Base-by-base conservation (phyloP, 1,140 invertebrate genomes). In the Neuroterus valhalla region DNA sequence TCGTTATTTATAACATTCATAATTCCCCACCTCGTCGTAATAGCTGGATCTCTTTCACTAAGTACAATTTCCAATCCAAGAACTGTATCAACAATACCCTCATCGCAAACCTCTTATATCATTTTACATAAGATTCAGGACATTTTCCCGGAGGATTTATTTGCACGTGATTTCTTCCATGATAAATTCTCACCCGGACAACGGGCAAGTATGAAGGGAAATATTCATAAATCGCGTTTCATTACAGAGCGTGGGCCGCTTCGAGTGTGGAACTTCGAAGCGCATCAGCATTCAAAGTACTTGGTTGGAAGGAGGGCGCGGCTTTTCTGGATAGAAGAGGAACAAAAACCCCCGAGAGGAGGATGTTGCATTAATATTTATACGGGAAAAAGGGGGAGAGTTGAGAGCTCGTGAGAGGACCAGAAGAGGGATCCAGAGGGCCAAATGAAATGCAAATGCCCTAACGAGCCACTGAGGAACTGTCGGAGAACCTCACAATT, bases 301-400 rank as follows among this genome's bases (percentile, higher is more conserved):
- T 86, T 77, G 74, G 77, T 77, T 76, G 83, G 84, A 82, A 87
- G 82, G 83, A 86, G 84, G 82, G 84, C 80, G 82, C 80, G 85
- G 82, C 84, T 84, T 81, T 85, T 77, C 80, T 75, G 80, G 75
- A 83, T 79, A 83, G 83, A 83, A 86, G 88, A 89, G 87, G 86
- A 88, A 88, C 87, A 89, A 90, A 90, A 89, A 89, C 86, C 82
- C 84, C 84, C 80, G 85, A 88, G 85, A 87, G 84, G 85, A 88
- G 88, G 86, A 90, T 90, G 88, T 90, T 90, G 88, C 88, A 90
- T 90, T 90, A 90, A 90, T 90, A 90, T 90, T 90, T 89, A 90
- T 90, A 90, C 84, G 86, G 76, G 85, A 85, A 87, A 87, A 82
- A 82, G 84, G 84, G 84, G 78, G 76, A 78, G 72, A 77, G 75